Base-by-base conservation (phyloP, 2,797 vertebrate species). In the Sebastes jordani region DNA sequence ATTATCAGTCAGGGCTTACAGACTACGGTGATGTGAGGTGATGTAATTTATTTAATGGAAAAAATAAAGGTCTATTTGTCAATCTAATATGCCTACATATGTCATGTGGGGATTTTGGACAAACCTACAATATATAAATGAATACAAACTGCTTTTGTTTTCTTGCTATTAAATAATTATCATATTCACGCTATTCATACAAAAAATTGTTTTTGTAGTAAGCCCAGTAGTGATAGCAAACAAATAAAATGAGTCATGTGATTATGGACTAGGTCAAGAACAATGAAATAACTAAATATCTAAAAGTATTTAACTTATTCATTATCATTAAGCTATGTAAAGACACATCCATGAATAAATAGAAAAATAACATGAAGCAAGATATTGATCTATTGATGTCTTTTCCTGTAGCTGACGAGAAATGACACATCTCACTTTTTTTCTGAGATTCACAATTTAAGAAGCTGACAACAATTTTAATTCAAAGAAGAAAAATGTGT, bases 401-500 rank as follows among this genome's bases (percentile, higher is more conserved):
- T 27, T 30, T 65, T 22, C 20, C 56, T 38, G 9, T 14, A 23
- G 23, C 25, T 9, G 29, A 72, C 2, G 1, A 74, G 46, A 83
- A 82, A 82, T 54, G 3, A 80, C 56, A 74, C 29, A 54, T 9
- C 9, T 74, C 66, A 59, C 32, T 29, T 56, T 25, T 25, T 54
- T 38, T 34, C 52, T 73, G 60, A 32, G 25, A 85, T 76, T 78
- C 23, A 85, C 56, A 90, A 80, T 63, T 80, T 64, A 65, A 63
- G 62, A 74, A 77, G 36, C 66, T 80, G 66, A 64, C 61, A 76
- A 64, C 66, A 56, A 56, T 58, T 87, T 85, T 74, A 87, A 83
- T 83, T 80, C 29, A 89, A 81, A 80, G 49, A 79, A 62, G 61
- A 64, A 75, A 71, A 79, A 74, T 29, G 16, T 59, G 20, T 59